Conservation (phyloP, 2,113 vertebrate genomes). For the Psettodes erumei region DNA sequence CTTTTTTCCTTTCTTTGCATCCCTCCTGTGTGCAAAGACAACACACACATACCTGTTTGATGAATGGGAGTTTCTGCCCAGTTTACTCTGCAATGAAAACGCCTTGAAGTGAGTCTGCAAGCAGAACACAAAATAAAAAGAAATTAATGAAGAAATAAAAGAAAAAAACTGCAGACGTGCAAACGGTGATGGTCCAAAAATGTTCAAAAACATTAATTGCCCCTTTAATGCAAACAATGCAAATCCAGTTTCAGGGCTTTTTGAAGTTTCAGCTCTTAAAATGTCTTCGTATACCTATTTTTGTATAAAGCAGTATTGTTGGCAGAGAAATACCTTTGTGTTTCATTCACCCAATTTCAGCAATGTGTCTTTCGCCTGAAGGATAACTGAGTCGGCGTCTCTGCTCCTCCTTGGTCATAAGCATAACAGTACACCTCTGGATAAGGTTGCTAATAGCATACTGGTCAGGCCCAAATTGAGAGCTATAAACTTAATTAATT, state of each 20-base stretch:
- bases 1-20: slow-evolving; percentile 30
- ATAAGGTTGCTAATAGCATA: too few relatives aligned
- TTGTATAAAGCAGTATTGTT: slow-evolving; percentile 23
- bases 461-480: slow-evolving; percentile 14
- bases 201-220: slow-evolving; percentile 1
- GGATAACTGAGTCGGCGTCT: background rate
- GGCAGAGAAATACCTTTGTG: background rate
- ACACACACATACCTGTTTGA: slow-evolving; percentile 78
- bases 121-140: slow-evolving; percentile 26
- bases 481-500: slow-evolving; percentile 48
- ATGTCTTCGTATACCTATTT: slow-evolving; percentile 4
- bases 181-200: slow-evolving; percentile 16
- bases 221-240: background rate
- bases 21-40: slow-evolving; percentile 69
- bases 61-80: slow-evolving; percentile 76
- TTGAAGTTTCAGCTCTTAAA: background rate
- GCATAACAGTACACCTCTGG: slow-evolving; percentile 35
- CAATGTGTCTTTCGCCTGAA: slow-evolving; percentile 5
- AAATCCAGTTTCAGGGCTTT: background rate
- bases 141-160: background rate
- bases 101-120: slow-evolving; percentile 69
- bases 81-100: slow-evolving; percentile 72
- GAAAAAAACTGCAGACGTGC: slow-evolving; percentile 20
- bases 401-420: slow-evolving; percentile 32
- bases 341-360: background rate